A percentile compares a stretch with the other conserved stretches of the same genome.
These are phyloP conservation scores for Pagrus major DNA, from an alignment of 2,113 vertebrate genomes.

Conservation along the genomic window DNA sequence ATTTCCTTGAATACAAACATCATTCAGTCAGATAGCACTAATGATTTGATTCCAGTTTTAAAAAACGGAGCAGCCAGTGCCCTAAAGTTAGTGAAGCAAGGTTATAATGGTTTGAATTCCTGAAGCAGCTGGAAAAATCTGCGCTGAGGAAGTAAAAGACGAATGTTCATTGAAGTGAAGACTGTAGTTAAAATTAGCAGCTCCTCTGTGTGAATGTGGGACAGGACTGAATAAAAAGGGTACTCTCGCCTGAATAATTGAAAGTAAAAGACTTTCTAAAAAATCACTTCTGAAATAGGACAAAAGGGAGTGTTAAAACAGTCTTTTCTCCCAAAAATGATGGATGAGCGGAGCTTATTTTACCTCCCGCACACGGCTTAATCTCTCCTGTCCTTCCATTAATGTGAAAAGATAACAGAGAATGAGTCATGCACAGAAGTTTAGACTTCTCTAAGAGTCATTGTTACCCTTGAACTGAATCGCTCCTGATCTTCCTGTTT, in stretches of 20 bases:
- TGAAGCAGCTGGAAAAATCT: background rate
- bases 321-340: conserved; percentile 1
- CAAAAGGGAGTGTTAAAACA: background rate
- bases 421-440: background rate
- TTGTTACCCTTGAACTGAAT: conserved; percentile 26
- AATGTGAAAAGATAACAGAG: conserved; percentile 16
- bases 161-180: background rate
- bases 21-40: background rate
- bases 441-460: background rate
- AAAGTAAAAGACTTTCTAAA: conserved; percentile 20
- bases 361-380: background rate
- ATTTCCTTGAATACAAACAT: background rate
- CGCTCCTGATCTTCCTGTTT: conserved; percentile 12
- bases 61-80: background rate
- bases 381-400: background rate
- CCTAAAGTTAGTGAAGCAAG: background rate
- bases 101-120: background rate
- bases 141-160: background rate
- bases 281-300: conserved; percentile 11
- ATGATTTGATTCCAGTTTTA: background rate
- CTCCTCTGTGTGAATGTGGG: conserved; percentile 16
- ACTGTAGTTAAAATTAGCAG: conserved; percentile 26
- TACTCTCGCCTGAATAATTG: background rate
- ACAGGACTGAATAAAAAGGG: background rate
- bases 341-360: conserved; percentile 10